Percentiles rank a stretch among this genome's conserved stretches.
Conservation (phyloP, 2,888 invertebrate genomes). For the Ochropleura plecta region DNA sequence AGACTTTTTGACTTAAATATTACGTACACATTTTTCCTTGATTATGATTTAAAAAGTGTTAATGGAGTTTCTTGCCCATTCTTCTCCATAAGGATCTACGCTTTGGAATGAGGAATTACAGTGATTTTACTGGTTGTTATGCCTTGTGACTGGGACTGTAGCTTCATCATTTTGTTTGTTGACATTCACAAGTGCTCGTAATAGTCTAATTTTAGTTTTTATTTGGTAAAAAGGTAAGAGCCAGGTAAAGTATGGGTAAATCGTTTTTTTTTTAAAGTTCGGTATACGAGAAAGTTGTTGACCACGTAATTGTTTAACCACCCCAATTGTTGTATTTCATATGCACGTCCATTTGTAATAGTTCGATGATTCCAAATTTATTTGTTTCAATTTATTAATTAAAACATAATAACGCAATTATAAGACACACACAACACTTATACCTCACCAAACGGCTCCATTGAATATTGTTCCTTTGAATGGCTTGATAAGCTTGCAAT, state of each 20-base stretch:
- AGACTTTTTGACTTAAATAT: slow-evolving; percentile 7
- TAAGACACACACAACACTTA: not conserved
- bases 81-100: no score
- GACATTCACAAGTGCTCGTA: no score
- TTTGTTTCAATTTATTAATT: not conserved
- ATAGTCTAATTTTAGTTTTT: not conserved
- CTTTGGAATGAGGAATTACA: no score
- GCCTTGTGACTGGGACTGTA: no score
- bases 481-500: not conserved
- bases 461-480: not conserved
- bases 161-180: no score
- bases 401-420: not conserved
- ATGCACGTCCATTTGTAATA: not conserved
- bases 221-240: not conserved
- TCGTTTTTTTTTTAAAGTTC: no score
- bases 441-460: not conserved
- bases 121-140: no score
- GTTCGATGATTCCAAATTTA: not conserved
- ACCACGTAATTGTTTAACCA: not conserved
- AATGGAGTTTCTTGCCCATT: no score
- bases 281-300: not conserved
- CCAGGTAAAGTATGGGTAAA: no score
- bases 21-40: not conserved
- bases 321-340: not conserved
- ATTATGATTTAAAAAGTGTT: no score